A percentile compares a stretch with the other conserved stretches of the same genome.
Evolutionary conservation across 2,888 invertebrate genomes (phyloP).

Genomic region (Drosophila monieri): DNA sequence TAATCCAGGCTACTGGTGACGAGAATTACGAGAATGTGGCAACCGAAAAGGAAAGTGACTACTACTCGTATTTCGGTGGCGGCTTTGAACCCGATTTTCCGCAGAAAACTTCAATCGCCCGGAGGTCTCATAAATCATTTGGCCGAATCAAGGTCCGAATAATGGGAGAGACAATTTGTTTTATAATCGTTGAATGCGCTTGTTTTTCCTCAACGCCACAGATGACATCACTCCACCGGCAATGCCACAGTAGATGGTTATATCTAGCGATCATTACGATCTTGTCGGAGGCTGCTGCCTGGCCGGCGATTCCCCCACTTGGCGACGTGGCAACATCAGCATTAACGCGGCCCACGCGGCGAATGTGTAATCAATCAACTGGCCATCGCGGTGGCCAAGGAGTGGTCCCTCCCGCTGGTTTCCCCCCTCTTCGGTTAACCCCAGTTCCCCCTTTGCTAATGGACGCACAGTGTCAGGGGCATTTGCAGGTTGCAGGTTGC

Average conservation of each 20-base stretch:
- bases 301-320: slow-evolving; percentile 27
- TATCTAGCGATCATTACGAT: slow-evolving; percentile 33
- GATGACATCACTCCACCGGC: slow-evolving; percentile 30
- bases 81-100: slow-evolving; percentile 12
- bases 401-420: slow-evolving; percentile 18
- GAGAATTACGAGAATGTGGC: slow-evolving; percentile 50
- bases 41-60: slow-evolving; percentile 43
- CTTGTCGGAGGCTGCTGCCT: slow-evolving; percentile 6
- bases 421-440: slow-evolving; percentile 8
- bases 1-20: slow-evolving; percentile 55
- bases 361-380: slow-evolving; percentile 72
- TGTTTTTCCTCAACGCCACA: slow-evolving; percentile 24
- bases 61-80: slow-evolving; percentile 14
- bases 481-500: slow-evolving; percentile 36
- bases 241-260: background rate
- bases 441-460: slow-evolving; percentile 61
- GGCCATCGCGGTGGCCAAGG: slow-evolving; percentile 48
- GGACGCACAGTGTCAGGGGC: slow-evolving; percentile 73
- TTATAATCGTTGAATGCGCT: slow-evolving; percentile 37
- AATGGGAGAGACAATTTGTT: slow-evolving; percentile 28
- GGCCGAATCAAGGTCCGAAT: slow-evolving; percentile 26
- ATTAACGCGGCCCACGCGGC: slow-evolving; percentile 64
- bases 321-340: slow-evolving; percentile 55
- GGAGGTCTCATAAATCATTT: slow-evolving; percentile 17
- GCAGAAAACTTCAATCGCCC: slow-evolving; percentile 5